Evolutionary conservation across 64 coral and sea anemone genomes (phyloP), one percentile per base, ranked within the genome.

Genomic region (Acropora tenuis): DNA sequence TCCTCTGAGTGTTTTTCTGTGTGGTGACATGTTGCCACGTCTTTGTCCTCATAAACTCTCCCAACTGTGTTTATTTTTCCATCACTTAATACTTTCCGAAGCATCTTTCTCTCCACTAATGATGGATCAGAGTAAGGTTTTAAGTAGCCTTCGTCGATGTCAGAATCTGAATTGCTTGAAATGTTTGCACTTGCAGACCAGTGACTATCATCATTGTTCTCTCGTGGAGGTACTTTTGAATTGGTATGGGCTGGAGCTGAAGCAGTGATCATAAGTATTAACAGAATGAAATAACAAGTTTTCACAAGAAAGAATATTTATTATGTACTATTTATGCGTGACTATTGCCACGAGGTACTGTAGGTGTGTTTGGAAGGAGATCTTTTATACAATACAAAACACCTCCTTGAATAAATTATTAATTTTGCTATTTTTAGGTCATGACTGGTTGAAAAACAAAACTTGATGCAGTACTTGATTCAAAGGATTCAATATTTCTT

Each of bases 181-280:
- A 94, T 57, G 41, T 76, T 89, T 50, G 87, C 85, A 11, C 92
- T 88, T n/a, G 92, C 92, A 69, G 89, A 94, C 92, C 92, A 94
- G 30, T 30, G 30, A 30, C 30, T 30, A 30, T 30, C 30, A 30
- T 30, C 30, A 55, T 55, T 55, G 41, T 90, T 66, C 12, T 94
- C 69, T 41, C 60, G 73, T 7, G 80, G 8, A 44, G 43, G 41
- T 46, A 41, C 44, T 17, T 48, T 20, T 19, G 82, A 71, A 49
- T 8, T 85, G 10, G 47, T 19, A 2, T 85, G 78, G 1, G 57
- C 57, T 75, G 92, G 76, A 69, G 53, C 79, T 85, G 47, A 75
- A 75, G 74, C 17, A 61, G 50, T 15, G 20, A 66, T 43, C 18
- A 44, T 15, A 48, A 48, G 10, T 1, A 30, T 30, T 30, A 77